Conservation (phyloP, 1,140 invertebrate genomes). For the Cydia fagiglandana region DNA sequence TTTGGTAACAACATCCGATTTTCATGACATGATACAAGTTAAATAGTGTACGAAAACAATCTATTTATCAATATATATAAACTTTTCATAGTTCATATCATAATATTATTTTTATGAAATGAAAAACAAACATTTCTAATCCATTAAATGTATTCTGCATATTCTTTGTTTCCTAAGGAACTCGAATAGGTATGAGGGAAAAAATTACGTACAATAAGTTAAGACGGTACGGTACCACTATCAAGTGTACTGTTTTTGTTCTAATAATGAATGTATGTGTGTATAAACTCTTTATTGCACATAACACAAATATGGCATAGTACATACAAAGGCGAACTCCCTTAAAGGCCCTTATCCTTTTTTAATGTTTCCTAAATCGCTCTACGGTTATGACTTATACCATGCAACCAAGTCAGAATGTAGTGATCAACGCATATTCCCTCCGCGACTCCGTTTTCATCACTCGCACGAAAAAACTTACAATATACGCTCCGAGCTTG, state of each 20-base stretch:
- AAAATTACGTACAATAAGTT: too few relatives aligned
- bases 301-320: not conserved
- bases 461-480: constrained; percentile 46
- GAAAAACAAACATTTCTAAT: not conserved
- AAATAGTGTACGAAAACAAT: too few relatives aligned
- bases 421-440: constrained; percentile 62
- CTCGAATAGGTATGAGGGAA: too few relatives aligned
- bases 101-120: too few relatives aligned
- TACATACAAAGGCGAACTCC: too few relatives aligned
- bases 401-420: constrained; percentile 36
- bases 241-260: not conserved
- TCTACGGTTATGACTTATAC: constrained; percentile 31
- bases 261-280: too few relatives aligned
- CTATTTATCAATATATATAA: too few relatives aligned
- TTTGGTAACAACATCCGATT: not conserved
- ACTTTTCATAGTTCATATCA: too few relatives aligned
- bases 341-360: too few relatives aligned
- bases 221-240: not conserved
- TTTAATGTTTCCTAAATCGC: constrained; percentile 6
- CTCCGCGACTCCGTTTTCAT: constrained; percentile 22
- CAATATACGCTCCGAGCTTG: too few relatives aligned
- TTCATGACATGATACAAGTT: too few relatives aligned
- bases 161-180: not conserved
- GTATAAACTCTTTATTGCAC: too few relatives aligned
- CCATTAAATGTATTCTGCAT: not conserved